Percentiles rank a stretch among this genome's conserved stretches.
Conservation (phyloP, 2,888 invertebrate genomes). For the Liopterus haemorrhoidalis region DNA sequence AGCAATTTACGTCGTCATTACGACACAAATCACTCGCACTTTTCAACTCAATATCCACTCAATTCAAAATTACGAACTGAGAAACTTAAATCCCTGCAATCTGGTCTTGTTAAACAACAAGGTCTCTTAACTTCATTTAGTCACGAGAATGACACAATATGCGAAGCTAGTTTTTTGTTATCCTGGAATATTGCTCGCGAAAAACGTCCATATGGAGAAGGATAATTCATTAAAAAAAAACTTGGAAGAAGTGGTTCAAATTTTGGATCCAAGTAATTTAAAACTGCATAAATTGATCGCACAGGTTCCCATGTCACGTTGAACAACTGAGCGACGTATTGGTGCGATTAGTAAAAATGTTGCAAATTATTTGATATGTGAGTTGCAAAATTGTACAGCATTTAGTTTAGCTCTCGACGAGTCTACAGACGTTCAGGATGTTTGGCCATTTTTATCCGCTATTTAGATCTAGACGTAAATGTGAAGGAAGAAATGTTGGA, state of each 20-base stretch:
- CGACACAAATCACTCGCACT: constrained; percentile 20
- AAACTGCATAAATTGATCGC: too few relatives aligned
- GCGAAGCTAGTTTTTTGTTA: constrained; percentile 23
- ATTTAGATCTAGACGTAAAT: too few relatives aligned
- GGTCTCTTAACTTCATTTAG: constrained; percentile 24
- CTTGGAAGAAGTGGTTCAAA: constrained; percentile 19
- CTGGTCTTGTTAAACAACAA: constrained; percentile 25
- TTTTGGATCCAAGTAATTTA: too few relatives aligned
- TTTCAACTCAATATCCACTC: constrained; percentile 23
- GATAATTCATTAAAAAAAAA: constrained; percentile 22
- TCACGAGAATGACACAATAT: constrained; percentile 26
- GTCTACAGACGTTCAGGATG: too few relatives aligned
- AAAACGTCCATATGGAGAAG: constrained; percentile 21
- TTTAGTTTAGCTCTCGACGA: too few relatives aligned
- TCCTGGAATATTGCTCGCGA: constrained; percentile 24
- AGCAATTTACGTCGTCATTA: constrained; percentile 24
- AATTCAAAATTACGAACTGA: constrained; percentile 23
- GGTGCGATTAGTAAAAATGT: too few relatives aligned
- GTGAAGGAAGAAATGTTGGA: too few relatives aligned
- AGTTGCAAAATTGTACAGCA: too few relatives aligned
- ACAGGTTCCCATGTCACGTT: too few relatives aligned
- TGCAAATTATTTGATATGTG: too few relatives aligned
- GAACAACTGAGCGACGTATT: too few relatives aligned
- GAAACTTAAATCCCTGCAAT: constrained; percentile 24
- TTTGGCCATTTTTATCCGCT: too few relatives aligned